A percentile compares a stretch with the other conserved stretches of the same genome.
These are phyloP conservation scores for Morpho achilles DNA, from an alignment of 2,888 invertebrate species.

Conservation along the genomic window DNA sequence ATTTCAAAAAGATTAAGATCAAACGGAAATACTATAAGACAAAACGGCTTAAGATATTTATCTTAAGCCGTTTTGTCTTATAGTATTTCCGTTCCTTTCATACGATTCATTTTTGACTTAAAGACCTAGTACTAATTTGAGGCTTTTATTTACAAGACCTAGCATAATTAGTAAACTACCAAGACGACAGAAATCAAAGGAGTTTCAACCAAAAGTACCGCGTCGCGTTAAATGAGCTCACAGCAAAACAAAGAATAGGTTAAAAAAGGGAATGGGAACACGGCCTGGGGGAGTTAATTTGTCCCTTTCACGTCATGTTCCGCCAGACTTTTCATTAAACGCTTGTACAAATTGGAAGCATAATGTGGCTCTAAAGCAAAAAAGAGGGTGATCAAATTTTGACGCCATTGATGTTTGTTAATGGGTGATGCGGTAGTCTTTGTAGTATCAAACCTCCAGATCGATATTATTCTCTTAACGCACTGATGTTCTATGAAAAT, in stretches of 20 bases:
- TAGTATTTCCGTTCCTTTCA: no score
- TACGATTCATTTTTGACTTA: no score
- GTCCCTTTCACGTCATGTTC: conserved; percentile 25
- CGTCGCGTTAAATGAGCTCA: conserved; percentile 22
- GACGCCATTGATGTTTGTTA: conserved; percentile 15
- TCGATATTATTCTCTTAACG: no score
- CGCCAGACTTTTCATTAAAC: conserved; percentile 23
- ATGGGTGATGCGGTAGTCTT: neutral
- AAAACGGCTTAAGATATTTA: no score
- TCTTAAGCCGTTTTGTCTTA: no score
- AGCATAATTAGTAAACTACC: neutral
- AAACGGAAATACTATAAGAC: no score
- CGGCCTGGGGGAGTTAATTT: conserved; percentile 29
- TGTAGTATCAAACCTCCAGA: no score
- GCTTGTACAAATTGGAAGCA: conserved; percentile 18
- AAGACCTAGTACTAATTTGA: no score
- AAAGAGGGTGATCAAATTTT: conserved; percentile 12
- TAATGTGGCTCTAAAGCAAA: conserved; percentile 11
- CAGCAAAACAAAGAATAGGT: conserved; percentile 25
- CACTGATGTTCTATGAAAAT: no score
- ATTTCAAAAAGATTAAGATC: no score
- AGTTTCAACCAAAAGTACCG: conserved; percentile 16
- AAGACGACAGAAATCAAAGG: conserved; percentile 10
- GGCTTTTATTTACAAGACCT: neutral
- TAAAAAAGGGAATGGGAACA: conserved; percentile 21